A percentile compares a stretch with the other conserved stretches of the same genome.
These are phyloP conservation scores for Nomia melanderi DNA, from an alignment of 1,140 invertebrate genomes.

Conservation along the genomic window DNA sequence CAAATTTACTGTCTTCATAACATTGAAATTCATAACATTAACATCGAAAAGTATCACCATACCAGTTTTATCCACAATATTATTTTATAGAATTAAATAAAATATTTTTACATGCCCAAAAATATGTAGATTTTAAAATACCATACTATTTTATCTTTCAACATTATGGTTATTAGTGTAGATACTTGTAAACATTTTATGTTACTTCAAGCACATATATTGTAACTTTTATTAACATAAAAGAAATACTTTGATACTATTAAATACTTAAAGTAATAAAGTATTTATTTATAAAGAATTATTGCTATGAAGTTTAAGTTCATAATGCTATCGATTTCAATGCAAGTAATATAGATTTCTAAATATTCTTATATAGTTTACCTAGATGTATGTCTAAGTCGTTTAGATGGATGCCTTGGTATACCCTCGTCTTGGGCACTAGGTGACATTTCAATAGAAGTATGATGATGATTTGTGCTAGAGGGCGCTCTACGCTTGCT, in stretches of 20 bases:
- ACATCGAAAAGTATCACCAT: not conserved
- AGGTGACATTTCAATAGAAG: constrained; percentile 75
- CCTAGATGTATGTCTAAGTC: constrained; percentile 77
- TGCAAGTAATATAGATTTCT: not conserved
- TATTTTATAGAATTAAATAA: not conserved
- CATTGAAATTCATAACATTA: too few relatives aligned
- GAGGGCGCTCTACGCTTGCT: constrained; percentile 80
- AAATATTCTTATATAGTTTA: constrained; percentile 49
- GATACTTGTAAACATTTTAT: not conserved
- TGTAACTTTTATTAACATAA: constrained; percentile 2
- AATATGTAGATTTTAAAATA: not conserved
- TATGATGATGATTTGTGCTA: constrained; percentile 77
- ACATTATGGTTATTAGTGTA: not conserved
- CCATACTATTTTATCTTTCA: not conserved
- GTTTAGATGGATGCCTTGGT: constrained; percentile 78
- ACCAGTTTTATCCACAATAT: not conserved
- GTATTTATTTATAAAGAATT: not conserved
- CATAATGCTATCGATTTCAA: not conserved
- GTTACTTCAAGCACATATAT: not conserved
- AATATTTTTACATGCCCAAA: not conserved
- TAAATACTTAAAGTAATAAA: not conserved
- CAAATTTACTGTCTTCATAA: not conserved
- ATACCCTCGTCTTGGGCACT: constrained; percentile 77
- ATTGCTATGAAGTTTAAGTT: not conserved
- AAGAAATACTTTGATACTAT: not conserved